Percentiles rank a stretch among this genome's conserved stretches.
phyloP scores from a whole-genome alignment of 2,113 vertebrate species.

The Stictonetta naevosa region DNA sequence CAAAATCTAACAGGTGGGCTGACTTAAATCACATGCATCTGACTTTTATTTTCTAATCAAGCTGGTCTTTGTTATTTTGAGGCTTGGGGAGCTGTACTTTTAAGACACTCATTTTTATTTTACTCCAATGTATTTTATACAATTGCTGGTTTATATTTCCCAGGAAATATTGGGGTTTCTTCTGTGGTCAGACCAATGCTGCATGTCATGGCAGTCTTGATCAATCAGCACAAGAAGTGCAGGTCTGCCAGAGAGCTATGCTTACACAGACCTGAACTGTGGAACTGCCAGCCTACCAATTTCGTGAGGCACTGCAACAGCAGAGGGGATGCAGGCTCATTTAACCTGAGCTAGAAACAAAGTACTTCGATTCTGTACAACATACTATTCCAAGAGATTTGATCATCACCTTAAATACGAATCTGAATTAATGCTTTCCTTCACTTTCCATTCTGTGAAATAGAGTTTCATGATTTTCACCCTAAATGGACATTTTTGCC shows the following conservation, averaged over 20 bases:
- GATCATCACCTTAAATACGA: not conserved
- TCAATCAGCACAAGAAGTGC: not conserved
- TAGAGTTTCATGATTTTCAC: not conserved
- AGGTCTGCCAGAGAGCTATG: accelerated
- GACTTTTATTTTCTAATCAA: not conserved
- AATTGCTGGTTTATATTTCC: not conserved
- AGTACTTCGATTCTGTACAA: not conserved
- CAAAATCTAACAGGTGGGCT: not conserved
- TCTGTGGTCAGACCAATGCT: not conserved
- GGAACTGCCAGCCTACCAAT: not conserved
- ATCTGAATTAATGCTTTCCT: not conserved
- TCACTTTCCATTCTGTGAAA: not conserved
- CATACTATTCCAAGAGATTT: not conserved
- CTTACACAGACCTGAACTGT: not conserved
- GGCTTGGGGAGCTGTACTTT: not conserved
- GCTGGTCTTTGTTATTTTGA: not conserved
- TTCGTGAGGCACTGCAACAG: not conserved
- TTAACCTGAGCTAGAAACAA: not conserved
- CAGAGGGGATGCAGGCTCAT: not conserved
- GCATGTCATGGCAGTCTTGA: not conserved
- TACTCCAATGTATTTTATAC: not conserved
- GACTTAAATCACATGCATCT: not conserved
- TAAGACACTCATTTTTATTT: not conserved
- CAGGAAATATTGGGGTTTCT: not conserved
- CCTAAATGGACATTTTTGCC: not conserved